Conservation (phyloP, 2,797 vertebrate genomes). For the Vespertilio murinus region DNA sequence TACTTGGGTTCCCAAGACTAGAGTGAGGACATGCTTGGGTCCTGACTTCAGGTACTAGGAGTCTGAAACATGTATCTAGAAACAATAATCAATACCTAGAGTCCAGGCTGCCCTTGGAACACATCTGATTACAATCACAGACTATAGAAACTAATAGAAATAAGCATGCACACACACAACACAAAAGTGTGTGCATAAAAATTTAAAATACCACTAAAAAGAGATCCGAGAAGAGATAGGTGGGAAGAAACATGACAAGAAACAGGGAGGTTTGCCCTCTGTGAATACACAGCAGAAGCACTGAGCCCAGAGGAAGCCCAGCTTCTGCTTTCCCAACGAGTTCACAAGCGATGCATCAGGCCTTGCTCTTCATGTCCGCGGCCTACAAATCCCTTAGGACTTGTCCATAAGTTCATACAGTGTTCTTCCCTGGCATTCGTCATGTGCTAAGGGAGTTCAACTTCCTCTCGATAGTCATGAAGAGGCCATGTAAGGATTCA, state of each 20-base stretch:
- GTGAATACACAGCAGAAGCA: background rate
- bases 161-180: background rate
- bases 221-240: background rate
- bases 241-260: background rate
- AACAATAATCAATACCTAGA: background rate
- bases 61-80: background rate
- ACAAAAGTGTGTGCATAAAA: background rate
- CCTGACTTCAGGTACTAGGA: background rate
- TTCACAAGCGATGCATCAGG: background rate
- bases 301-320: background rate
- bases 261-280: background rate
- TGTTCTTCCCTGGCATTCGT: background rate
- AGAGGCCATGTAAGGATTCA: background rate
- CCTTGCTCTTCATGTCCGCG: background rate
- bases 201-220: background rate
- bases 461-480: background rate
- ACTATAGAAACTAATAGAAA: background rate
- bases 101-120: background rate
- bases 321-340: background rate
- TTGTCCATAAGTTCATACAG: background rate
- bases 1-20: background rate
- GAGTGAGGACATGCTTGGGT: background rate
- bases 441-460: background rate
- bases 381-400: background rate
- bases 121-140: background rate